phyloP scores from a whole-genome alignment of 1,140 invertebrate genomes.

The Hydropsyche tenuis region DNA sequence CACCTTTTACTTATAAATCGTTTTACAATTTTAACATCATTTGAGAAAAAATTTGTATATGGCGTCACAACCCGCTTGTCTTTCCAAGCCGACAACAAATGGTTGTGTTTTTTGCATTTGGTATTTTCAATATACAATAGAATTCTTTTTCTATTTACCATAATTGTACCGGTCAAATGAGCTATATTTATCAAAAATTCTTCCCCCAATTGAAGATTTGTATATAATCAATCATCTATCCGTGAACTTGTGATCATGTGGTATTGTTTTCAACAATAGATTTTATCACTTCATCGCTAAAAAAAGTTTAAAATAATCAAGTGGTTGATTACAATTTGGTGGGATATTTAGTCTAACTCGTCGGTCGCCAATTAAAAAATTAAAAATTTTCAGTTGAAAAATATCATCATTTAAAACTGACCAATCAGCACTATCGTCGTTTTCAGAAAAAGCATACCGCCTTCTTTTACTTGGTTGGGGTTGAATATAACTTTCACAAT shows the following conservation, averaged over 20 bases:
- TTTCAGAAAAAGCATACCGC: background rate
- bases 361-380: background rate
- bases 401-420: background rate
- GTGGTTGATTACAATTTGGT: background rate
- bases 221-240: constrained; percentile 2
- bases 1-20: background rate
- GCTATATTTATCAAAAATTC: background rate
- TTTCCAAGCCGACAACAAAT: too few relatives aligned
- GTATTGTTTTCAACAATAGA: background rate
- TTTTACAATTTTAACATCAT: constrained; percentile 9
- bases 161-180: background rate
- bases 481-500: background rate
- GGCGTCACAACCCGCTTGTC: too few relatives aligned
- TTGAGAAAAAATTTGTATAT: too few relatives aligned
- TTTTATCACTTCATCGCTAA: background rate
- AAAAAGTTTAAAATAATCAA: background rate
- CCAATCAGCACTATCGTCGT: background rate
- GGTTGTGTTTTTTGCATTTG: too few relatives aligned
- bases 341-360: background rate
- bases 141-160: background rate
- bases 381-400: background rate
- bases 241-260: background rate
- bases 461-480: background rate
- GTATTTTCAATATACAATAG: too few relatives aligned
- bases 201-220: constrained; percentile 9